phyloP scores from a whole-genome alignment of 2,888 invertebrate genomes.

The Pseudococcus longispinus region DNA sequence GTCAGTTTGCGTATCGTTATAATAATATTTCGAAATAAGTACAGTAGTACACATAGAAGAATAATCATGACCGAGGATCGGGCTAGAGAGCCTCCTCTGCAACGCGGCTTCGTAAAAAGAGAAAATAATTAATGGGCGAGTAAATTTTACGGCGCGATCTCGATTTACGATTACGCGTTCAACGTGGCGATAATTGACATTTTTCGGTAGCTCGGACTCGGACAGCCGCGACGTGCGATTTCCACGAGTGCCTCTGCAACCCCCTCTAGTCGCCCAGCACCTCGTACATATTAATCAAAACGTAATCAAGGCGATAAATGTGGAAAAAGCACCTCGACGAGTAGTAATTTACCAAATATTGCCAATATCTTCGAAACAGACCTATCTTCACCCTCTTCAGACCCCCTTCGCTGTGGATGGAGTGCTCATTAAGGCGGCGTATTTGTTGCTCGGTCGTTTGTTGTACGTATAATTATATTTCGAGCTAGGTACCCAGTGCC shows the following conservation, averaged over 20 bases:
- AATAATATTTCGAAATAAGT: constrained; percentile 3
- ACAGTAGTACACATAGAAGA: not conserved
- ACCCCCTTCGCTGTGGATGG: not conserved
- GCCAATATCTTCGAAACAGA: not conserved
- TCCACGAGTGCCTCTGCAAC: not conserved
- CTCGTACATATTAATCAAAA: constrained; percentile 28
- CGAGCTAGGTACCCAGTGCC: not conserved
- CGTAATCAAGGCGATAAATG: constrained; percentile 9
- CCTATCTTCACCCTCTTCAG: not conserved
- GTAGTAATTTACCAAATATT: not conserved
- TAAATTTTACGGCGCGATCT: not conserved
- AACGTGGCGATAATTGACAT: constrained; percentile 17
- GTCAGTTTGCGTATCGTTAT: not conserved
- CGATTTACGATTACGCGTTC: not conserved
- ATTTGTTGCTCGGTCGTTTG: not conserved
- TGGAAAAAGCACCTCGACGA: not conserved
- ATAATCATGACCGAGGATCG: not conserved
- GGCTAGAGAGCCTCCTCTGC: not conserved
- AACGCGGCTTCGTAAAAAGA: not conserved
- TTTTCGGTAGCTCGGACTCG: constrained; percentile 22
- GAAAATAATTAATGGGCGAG: constrained; percentile 11
- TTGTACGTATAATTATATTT: not conserved
- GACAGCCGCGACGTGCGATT: not conserved
- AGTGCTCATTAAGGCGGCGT: not conserved
- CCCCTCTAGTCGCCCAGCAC: not conserved